Evolutionary conservation across 2,113 vertebrate genomes (phyloP).

Genomic region (Pogonocichla stellata): DNA sequence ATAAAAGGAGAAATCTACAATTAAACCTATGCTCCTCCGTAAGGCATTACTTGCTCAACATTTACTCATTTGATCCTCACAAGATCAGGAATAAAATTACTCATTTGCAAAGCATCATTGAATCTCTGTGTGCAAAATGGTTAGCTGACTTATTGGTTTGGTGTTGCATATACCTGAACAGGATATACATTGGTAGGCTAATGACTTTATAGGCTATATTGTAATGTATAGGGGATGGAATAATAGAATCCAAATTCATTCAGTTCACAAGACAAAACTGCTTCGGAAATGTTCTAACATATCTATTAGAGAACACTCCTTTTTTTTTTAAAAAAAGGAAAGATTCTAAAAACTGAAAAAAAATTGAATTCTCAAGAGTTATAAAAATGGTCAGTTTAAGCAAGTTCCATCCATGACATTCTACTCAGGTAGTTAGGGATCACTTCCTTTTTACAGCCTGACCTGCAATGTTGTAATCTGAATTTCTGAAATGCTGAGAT

Average conservation of each 20-base stretch:
- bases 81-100: background rate
- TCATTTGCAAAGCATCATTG: background rate
- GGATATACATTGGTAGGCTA: background rate
- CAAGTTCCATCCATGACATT: background rate
- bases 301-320: background rate
- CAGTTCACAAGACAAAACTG: background rate
- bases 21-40: background rate
- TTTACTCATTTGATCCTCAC: background rate
- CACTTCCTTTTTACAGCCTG: background rate
- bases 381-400: background rate
- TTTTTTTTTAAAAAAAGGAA: no score
- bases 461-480: background rate
- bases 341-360: no score
- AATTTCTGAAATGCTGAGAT: background rate
- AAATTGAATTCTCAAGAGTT: background rate
- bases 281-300: background rate
- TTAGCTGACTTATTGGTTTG: background rate
- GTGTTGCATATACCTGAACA: background rate
- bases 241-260: background rate
- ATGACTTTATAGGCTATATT: background rate
- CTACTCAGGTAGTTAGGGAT: background rate
- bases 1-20: background rate
- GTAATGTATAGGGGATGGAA: background rate
- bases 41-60: background rate
- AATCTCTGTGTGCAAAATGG: background rate